Percentiles rank a stretch among this genome's conserved stretches.
Evolutionary conservation across 2,888 invertebrate species (phyloP).

Genomic region (Lycophotia porphyrea): DNA sequence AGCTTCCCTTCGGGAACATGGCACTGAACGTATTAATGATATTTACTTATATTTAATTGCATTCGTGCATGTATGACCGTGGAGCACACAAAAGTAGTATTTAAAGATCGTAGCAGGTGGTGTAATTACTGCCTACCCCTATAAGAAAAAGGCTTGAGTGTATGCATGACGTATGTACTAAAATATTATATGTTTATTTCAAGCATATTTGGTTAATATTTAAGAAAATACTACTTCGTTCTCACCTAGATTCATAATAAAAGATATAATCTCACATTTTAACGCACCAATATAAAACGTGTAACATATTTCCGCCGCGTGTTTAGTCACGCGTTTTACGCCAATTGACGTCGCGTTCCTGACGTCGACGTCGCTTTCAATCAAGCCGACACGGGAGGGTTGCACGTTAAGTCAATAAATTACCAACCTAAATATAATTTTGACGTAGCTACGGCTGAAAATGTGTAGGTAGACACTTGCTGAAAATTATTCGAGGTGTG

Average conservation of each 20-base stretch:
- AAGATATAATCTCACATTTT: not conserved
- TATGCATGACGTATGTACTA: too few species aligned
- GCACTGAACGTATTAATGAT: too few species aligned
- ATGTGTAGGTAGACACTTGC: not conserved
- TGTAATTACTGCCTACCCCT: not conserved
- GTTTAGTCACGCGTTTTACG: conserved; percentile 35
- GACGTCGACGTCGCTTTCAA: conserved; percentile 39
- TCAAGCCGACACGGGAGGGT: conserved; percentile 44
- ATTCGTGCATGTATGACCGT: not conserved
- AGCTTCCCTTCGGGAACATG: too few species aligned
- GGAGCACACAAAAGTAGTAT: not conserved
- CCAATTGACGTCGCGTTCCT: conserved; percentile 31
- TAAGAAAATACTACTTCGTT: not conserved
- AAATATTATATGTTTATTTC: too few species aligned
- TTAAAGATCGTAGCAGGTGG: not conserved
- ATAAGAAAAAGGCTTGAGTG: too few species aligned
- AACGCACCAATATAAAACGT: conserved; percentile 13
- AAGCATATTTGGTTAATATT: not conserved
- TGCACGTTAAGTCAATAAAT: conserved; percentile 42
- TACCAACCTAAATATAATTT: conserved; percentile 39
- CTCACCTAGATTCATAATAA: not conserved
- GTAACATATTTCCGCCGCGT: conserved; percentile 31
- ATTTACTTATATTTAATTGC: not conserved
- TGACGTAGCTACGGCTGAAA: not conserved
- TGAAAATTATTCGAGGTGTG: not conserved